Evolutionary conservation across 2,113 vertebrate species (phyloP).

Genomic region (Agelaius tricolor): DNA sequence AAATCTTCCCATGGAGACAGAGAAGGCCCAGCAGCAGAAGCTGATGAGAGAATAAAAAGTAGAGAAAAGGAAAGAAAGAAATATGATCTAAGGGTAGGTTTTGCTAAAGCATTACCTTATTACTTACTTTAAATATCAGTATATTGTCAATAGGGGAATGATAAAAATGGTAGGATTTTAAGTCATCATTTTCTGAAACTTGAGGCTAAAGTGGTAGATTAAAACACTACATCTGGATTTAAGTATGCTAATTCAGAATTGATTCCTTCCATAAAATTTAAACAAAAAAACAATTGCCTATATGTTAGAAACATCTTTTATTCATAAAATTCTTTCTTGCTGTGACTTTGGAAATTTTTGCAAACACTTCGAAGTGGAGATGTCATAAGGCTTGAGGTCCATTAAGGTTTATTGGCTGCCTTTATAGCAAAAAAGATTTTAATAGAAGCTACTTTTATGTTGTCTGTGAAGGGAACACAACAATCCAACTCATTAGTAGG

Average conservation of each 20-base stretch:
- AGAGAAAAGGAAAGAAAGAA: slow-evolving; percentile 43
- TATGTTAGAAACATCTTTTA: not conserved
- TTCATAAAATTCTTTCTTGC: not conserved
- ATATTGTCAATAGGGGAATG: not conserved
- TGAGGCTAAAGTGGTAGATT: not conserved
- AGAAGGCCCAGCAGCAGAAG: slow-evolving; percentile 44
- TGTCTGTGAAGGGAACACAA: not conserved
- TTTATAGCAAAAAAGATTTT: not conserved
- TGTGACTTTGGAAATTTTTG: not conserved
- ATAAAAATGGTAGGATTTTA: not conserved
- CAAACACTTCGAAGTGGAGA: not conserved
- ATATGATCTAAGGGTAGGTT: slow-evolving; percentile 68
- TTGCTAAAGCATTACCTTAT: not conserved
- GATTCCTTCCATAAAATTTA: not conserved
- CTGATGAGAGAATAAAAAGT: slow-evolving; percentile 6
- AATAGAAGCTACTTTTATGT: not conserved
- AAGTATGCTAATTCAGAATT: not conserved
- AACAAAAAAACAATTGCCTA: not conserved
- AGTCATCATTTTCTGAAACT: not conserved
- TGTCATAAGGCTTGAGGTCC: not conserved
- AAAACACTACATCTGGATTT: not conserved
- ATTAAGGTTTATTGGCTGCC: not conserved
- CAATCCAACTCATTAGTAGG: not conserved
- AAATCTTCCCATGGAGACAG: not conserved
- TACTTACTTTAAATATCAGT: not conserved